Evolutionary conservation across 2,113 vertebrate species (phyloP).

Genomic region (Ptilonorhynchus violaceus): DNA sequence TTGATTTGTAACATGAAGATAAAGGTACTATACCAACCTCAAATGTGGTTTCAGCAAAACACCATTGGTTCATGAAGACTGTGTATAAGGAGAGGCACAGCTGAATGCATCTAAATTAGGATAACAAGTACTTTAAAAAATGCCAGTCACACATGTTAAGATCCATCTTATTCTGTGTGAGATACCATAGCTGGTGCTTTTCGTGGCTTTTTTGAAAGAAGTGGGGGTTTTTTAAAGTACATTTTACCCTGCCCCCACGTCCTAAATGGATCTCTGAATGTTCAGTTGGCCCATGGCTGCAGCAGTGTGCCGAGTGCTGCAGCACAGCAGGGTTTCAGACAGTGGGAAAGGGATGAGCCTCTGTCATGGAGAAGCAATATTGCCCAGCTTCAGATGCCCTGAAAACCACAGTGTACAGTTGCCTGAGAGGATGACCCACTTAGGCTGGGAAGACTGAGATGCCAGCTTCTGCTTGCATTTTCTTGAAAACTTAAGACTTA

Average conservation of each 20-base stretch:
- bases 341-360: not conserved
- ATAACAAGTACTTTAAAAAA: not conserved
- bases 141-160: not conserved
- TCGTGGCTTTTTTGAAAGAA: not conserved
- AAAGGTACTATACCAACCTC: not conserved
- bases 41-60: not conserved
- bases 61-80: not conserved
- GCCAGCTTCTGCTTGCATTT: not conserved
- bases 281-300: not conserved
- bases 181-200: not conserved
- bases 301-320: accelerated
- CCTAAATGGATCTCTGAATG: not conserved
- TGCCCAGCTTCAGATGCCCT: not conserved
- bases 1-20: not conserved
- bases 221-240: accelerated
- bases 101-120: not conserved
- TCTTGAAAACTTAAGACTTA: not conserved
- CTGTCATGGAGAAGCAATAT: not conserved
- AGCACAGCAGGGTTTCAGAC: not conserved
- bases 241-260: not conserved
- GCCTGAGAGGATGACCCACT: not conserved
- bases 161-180: not conserved
- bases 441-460: not conserved
- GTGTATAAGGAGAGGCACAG: not conserved
- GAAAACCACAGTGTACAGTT: not conserved